Evolutionary conservation across 92 coral and sea anemone genomes (phyloP), one percentile per base, ranked within the genome.

Genomic region (Epizoanthus scotinus): DNA sequence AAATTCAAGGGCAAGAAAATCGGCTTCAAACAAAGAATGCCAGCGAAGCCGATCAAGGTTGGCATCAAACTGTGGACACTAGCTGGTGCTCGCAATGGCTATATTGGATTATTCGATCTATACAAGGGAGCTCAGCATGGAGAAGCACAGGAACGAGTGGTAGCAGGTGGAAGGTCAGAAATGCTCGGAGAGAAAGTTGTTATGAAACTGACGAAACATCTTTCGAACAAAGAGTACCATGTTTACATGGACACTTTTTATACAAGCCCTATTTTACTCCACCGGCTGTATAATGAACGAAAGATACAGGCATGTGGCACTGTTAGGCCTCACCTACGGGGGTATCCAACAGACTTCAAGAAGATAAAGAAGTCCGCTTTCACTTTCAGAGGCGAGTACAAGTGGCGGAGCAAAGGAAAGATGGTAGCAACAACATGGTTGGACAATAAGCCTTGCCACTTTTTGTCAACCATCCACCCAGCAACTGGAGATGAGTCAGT

Each of bases 11-110:
- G 59, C 14, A 70, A 70, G 58, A 40, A 70, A 26, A 49, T 70
- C 14, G 34, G 58, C 12, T 70, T 70, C 49, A 70, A 70, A 53
- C 57, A 47, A 31, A 6, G 38, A 21, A 70, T 70, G 75, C 75
- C 75, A 1, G 75, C 60, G n/a, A 70, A 70, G 3, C 75, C 36
- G 1, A 21, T 70, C 38, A 70, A 70, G 52, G 58, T 70, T 17
- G 59, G 75, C 1, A 70, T 70, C 75, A 69, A 69, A 28, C 74
- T 69, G n/a, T 44, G 74, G 56, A 70, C 57, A 12, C 38, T 47
- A 21, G 36, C 38, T 70, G 38, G 75, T 7, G 60, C 75, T 21
- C 55, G n/a, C 38, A 70, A 70, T 70, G 75, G 59, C 2, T 67
- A 67, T 13, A 67, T 67, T 8, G 73, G 55, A 67, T n/a, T 3